Conservation (phyloP, 2,113 vertebrate species). For the Hucho hucho region DNA sequence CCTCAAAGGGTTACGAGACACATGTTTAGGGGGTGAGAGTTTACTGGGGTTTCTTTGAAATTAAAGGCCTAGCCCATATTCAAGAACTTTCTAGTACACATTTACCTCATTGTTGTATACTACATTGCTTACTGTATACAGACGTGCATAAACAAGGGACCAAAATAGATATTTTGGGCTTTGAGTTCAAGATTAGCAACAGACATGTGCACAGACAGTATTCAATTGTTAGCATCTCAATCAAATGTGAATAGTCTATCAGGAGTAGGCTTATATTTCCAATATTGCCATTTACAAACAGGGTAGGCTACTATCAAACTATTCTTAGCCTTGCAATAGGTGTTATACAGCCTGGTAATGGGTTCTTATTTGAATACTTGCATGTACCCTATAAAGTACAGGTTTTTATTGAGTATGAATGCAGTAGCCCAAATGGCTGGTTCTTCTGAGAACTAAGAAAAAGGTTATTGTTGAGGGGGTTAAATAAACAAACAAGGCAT, state of each 20-base stretch:
- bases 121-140: too few species aligned
- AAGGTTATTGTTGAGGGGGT: slow-evolving; percentile 31
- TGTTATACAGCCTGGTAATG: slow-evolving; percentile 21
- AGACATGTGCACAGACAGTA: too few species aligned
- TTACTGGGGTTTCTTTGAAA: slow-evolving; percentile 38
- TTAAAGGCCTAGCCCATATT: slow-evolving; percentile 22
- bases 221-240: neutral
- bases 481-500: neutral
- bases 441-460: slow-evolving; percentile 47
- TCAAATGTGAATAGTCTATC: too few species aligned
- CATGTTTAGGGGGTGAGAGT: slow-evolving; percentile 43
- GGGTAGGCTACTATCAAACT: too few species aligned
- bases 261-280: too few species aligned
- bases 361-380: slow-evolving; percentile 29
- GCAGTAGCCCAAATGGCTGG: slow-evolving; percentile 22
- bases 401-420: slow-evolving; percentile 19
- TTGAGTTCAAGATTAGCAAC: neutral
- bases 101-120: neutral
- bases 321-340: neutral
- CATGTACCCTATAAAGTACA: slow-evolving; percentile 14
- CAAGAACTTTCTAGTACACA: slow-evolving; percentile 11
- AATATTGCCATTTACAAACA: too few species aligned
- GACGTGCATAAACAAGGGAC: neutral
- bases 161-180: neutral
- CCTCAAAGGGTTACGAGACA: slow-evolving; percentile 30